A percentile compares a stretch with the other conserved stretches of the same genome.
Conservation (phyloP, 2,888 invertebrate species). For the Tinea trinotella region DNA sequence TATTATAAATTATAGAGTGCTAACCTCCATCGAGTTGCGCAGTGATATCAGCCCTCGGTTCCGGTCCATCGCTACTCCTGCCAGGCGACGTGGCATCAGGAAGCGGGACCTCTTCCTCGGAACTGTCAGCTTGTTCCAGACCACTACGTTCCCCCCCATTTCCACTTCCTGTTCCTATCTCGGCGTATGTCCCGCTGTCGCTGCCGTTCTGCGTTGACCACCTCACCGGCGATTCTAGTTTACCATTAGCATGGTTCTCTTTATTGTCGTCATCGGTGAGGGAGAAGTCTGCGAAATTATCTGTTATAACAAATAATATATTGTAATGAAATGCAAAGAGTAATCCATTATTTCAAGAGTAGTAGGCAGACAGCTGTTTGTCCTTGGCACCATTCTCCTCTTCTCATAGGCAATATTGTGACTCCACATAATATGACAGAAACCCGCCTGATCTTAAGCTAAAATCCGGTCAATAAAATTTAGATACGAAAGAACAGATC, state of each 20-base stretch:
- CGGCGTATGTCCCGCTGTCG: conserved; percentile 67
- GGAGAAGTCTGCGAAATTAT: conserved; percentile 14
- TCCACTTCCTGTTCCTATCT: conserved; percentile 40
- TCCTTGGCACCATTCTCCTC: no score
- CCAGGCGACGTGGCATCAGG: conserved; percentile 64
- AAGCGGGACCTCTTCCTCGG: conserved; percentile 61
- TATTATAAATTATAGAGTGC: no score
- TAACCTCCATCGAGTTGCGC: conserved; percentile 59
- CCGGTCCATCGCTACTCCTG: conserved; percentile 63
- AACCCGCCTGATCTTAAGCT: no score
- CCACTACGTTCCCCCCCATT: conserved; percentile 61
- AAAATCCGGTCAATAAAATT: no score
- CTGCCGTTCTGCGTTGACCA: conserved; percentile 65
- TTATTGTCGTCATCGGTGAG: conserved; percentile 60
- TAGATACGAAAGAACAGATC: no score
- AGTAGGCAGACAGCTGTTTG: no score
- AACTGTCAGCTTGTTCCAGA: conserved; percentile 63
- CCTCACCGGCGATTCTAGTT: conserved; percentile 60
- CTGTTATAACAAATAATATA: no score
- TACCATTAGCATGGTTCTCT: conserved; percentile 64
- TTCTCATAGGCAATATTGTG: no score
- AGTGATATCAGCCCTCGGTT: conserved; percentile 62
- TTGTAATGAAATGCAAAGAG: no score
- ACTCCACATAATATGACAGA: no score
- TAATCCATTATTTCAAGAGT: no score